Evolutionary conservation across 2,888 invertebrate species (phyloP).

Genomic region (Arge pagana): DNA sequence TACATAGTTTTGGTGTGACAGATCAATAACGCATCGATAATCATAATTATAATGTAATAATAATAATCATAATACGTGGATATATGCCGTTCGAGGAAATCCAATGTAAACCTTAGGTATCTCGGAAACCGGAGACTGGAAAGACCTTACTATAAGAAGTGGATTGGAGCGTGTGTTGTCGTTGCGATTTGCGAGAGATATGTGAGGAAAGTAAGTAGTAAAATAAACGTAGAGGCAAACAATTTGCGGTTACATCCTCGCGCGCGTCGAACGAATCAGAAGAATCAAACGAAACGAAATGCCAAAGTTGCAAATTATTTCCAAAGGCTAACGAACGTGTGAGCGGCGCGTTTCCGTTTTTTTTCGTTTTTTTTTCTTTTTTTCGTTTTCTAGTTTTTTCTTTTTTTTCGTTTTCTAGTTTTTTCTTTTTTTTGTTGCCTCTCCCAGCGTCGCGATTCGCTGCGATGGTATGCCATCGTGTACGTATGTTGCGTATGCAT

Average conservation of each 20-base stretch:
- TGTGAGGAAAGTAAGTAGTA: conserved; percentile 35
- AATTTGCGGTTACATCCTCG: too few relatives aligned
- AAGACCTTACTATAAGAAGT: conserved; percentile 57
- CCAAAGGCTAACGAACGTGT: too few relatives aligned
- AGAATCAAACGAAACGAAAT: too few relatives aligned
- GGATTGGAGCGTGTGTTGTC: conserved; percentile 50
- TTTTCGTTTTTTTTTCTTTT: conserved; percentile 4
- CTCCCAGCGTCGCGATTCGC: conserved; percentile 28
- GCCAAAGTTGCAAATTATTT: too few relatives aligned
- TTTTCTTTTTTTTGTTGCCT: conserved; percentile 34
- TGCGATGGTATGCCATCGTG: too few relatives aligned
- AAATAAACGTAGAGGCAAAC: conserved; percentile 26
- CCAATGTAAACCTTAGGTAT: conserved; percentile 55
- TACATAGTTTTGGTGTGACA: conserved; percentile 38
- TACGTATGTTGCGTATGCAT: too few relatives aligned
- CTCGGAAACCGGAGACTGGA: conserved; percentile 31
- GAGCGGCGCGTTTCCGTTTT: too few relatives aligned
- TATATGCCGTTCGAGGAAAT: conserved; percentile 41
- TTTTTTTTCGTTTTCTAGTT: conserved; percentile 23
- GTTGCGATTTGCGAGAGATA: too few relatives aligned
- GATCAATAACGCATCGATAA: conserved; percentile 36
- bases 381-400: conserved; percentile 15
- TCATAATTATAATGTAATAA: conserved; percentile 34
- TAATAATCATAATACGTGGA: conserved; percentile 27
- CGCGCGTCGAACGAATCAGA: too few relatives aligned